Base-by-base conservation (phyloP, 1,140 invertebrate genomes). In the Grapholita molesta region DNA sequence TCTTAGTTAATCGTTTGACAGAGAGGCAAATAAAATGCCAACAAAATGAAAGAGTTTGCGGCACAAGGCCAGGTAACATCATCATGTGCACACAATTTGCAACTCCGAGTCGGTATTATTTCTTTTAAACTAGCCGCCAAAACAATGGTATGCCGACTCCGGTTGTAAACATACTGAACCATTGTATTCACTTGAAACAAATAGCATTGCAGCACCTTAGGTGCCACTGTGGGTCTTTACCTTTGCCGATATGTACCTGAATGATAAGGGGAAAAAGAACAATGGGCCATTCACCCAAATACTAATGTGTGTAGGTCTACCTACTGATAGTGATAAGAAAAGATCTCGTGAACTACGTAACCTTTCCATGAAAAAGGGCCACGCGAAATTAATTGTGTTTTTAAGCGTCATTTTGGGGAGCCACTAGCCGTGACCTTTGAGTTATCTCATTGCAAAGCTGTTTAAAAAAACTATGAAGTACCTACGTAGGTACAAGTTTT, bases 191-290 rank as follows among this genome's bases (percentile, higher is more conserved):
- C 71, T 76, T 69, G 12, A 70, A 74, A 70, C 75, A 78, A 84
- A 83, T 83, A 68, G 77, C 12, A 80, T 83, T 79, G 82, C 78
- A 75, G 75, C 79, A 76, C 71, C 75, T 77, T 71, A 71, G 30
- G 66, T 82, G 84, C 84, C 83, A 86, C 84, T 71, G 84, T 81
- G 75, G 35, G 53, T 23, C 71, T 80, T 80, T 79, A 68, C 69
- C 24, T 48, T 70, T 8, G 67, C 82, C 82, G 80, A 74, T 18
- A 30, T 5, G 24, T 61, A 61, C 55, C 55, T 61, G 55, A 8
- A 28, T 55, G 55, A 28, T 61, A 61, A 24, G 23, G 6, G 18
- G 30, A 12, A 15, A 61, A 61, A 6, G 55, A 61, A 57, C 23
- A 57, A 61, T 28, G 55, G 9, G 3, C 55, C 25, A 18, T 61